These are phyloP conservation scores for Cygnus buccinator DNA, from an alignment of 2,113 vertebrate species.

Conservation along the genomic window DNA sequence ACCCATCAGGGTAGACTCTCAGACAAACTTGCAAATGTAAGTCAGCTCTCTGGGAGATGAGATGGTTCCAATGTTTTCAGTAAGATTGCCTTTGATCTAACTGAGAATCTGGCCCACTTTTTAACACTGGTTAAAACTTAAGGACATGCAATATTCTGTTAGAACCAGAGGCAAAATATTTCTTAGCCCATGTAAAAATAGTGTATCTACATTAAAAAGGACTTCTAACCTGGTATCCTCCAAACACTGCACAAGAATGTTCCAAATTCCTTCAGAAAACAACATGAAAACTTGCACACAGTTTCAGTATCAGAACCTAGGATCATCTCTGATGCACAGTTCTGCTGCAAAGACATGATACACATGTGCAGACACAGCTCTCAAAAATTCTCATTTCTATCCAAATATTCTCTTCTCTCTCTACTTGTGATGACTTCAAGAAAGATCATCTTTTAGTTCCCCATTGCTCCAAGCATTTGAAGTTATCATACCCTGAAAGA, in stretches of 20 bases:
- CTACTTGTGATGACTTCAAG: background rate
- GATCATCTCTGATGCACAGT: background rate
- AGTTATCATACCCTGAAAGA: background rate
- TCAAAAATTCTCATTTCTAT: background rate
- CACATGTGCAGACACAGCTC: background rate
- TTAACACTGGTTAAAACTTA: background rate
- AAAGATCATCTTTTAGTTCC: background rate
- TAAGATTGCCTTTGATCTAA: background rate
- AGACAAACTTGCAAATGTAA: background rate
- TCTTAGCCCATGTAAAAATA: background rate
- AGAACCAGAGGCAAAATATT: background rate
- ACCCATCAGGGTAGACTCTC: background rate
- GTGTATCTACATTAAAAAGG: background rate
- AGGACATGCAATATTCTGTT: background rate
- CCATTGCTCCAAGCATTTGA: background rate
- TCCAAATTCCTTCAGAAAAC: background rate
- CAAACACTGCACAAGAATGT: background rate
- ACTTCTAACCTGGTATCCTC: background rate
- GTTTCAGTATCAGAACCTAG: background rate
- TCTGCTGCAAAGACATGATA: background rate
- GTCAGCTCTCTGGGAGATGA: background rate
- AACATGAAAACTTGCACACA: background rate
- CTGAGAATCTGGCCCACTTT: background rate
- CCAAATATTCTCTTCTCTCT: background rate
- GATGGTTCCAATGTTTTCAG: background rate